Base-by-base conservation (phyloP, 2,888 invertebrate genomes). In the Drosophila borborema region DNA sequence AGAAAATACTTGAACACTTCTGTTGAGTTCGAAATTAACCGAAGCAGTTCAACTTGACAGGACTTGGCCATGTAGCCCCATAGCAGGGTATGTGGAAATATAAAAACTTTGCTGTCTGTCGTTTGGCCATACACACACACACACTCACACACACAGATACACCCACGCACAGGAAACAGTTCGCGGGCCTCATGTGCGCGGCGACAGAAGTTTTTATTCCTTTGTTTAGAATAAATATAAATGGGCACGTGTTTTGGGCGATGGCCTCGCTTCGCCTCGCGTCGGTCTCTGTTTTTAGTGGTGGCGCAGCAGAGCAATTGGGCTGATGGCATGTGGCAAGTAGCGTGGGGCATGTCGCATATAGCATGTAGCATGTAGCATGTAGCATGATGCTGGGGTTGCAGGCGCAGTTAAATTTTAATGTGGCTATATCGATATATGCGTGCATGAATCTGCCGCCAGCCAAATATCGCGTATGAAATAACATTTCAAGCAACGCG, bases 161-260 rank as follows among this genome's bases (percentile, higher is more conserved):
- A 16, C 28, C n/a, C 49, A 31, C 49, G 28, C 31, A 31, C n/a
- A n/a, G 31, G 18, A 34, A 34, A 23, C 51, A 61, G 46, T 61
- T 49, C 43, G 49, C 49, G 65, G 86, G 89, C 81, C 90, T 87
- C 92, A 91, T 92, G 86, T 91, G 91, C 84, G 61, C 69, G 78
- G 81, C 77, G 83, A 84, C 91, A 91, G 85, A 91, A 91, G 77
- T 86, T 92, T 91, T 90, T 92, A 92, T 91, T 89, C 89, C 82
- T 86, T 89, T 91, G 92, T 89, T 92, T 91, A 92, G 92, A 91
- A 89, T 82, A 82, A 88, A 82, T 74, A 82, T 82, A 86, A 89
- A 86, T 85, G 90, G 74, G 86, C 82, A 86, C 90, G 90, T 90
- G 90, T 88, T 82, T 82, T 76, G 78, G 78, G 66, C 74, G 67